Percentiles rank a stretch among this genome's conserved stretches.
Conservation (phyloP, 2,113 vertebrate species). For the Myotis brandtii region DNA sequence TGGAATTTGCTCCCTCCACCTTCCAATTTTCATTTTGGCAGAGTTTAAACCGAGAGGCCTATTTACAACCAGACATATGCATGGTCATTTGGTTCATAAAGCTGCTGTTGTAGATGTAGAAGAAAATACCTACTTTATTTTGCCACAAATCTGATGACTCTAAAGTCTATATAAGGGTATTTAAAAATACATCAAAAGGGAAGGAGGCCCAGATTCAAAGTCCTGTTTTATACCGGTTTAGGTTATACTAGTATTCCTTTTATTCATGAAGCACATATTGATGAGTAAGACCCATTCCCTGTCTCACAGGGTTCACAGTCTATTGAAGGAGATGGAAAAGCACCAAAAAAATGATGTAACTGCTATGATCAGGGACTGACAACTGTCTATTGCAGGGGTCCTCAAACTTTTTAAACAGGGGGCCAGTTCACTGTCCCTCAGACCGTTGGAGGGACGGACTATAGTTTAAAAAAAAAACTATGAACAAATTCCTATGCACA, state of each 20-base stretch:
- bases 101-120: not conserved
- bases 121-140: conserved; percentile 26
- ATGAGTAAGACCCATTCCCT: not conserved
- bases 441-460: too few species aligned
- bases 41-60: conserved; percentile 7
- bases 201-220: not conserved
- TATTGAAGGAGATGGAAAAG: not conserved
- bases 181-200: conserved; percentile 28
- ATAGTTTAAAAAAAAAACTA: too few species aligned
- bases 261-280: not conserved
- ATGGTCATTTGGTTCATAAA: not conserved
- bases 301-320: not conserved
- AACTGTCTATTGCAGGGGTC: not conserved
- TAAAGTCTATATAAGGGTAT: not conserved
- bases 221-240: not conserved
- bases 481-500: too few species aligned
- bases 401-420: too few species aligned
- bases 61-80: not conserved
- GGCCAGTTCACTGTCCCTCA: too few species aligned
- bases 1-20: conserved; percentile 6
- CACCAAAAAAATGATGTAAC: not conserved
- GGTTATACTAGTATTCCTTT: not conserved
- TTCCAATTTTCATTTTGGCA: not conserved
- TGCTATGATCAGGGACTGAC: not conserved
- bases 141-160: not conserved